Evolutionary conservation across 2,888 invertebrate genomes (phyloP).

Genomic region (Macropis europaea): DNA sequence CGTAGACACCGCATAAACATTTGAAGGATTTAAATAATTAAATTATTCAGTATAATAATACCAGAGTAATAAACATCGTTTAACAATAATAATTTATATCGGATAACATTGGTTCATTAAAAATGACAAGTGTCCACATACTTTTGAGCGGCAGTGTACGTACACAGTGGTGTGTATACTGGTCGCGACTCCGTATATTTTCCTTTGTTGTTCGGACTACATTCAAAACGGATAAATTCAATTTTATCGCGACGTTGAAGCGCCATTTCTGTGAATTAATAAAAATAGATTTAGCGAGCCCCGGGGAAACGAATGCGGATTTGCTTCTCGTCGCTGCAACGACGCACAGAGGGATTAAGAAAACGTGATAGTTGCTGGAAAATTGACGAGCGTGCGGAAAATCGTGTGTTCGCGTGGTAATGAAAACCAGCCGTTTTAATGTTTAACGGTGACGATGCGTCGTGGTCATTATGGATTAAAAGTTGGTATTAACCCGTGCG

Average conservation of each 20-base stretch:
- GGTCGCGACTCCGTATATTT: background rate
- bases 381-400: slow-evolving; percentile 23
- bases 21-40: too few relatives aligned
- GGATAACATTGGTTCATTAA: too few relatives aligned
- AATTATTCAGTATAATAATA: too few relatives aligned
- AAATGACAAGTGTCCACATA: too few relatives aligned
- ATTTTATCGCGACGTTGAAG: background rate
- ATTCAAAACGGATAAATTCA: too few relatives aligned
- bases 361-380: slow-evolving; percentile 46
- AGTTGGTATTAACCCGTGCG: slow-evolving; percentile 11
- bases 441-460: slow-evolving; percentile 27
- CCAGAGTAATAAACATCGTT: too few relatives aligned
- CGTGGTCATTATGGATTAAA: slow-evolving; percentile 31
- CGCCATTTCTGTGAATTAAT: too few relatives aligned
- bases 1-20: too few relatives aligned
- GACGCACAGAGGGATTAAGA: slow-evolving; percentile 31
- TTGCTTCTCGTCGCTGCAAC: background rate
- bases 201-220: too few relatives aligned
- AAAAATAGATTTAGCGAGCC: background rate
- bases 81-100: too few relatives aligned
- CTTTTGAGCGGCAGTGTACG: too few relatives aligned
- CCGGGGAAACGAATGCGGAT: background rate
- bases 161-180: too few relatives aligned
- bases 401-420: background rate
- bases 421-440: slow-evolving; percentile 25